These are phyloP conservation scores for Oxygymnocypris stewartii DNA, from an alignment of 2,113 vertebrate genomes.

Conservation along the genomic window DNA sequence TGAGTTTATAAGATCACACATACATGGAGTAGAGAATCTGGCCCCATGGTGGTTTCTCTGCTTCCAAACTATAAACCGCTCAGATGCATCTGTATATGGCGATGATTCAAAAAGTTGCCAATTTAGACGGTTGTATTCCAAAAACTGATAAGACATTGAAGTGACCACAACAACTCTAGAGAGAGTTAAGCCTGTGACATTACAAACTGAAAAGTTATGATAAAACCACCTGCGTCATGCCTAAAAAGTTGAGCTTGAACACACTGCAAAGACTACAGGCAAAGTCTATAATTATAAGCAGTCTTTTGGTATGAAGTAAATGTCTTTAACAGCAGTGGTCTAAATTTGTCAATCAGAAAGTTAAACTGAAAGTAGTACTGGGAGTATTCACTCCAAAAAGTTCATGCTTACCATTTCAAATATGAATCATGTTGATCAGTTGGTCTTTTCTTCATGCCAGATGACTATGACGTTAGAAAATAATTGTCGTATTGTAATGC, in stretches of 20 bases:
- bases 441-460: not conserved
- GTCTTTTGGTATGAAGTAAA: not conserved
- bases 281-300: not conserved
- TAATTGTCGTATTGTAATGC: not conserved
- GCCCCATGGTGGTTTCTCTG: slow-evolving; percentile 37
- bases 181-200: not conserved
- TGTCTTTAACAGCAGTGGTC: not conserved
- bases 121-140: not conserved
- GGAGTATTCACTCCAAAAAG: not conserved
- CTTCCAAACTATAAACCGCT: not conserved
- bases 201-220: not conserved
- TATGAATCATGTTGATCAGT: not conserved
- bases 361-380: not conserved
- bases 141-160: not conserved
- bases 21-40: slow-evolving; percentile 35
- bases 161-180: slow-evolving; percentile 1
- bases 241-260: not conserved
- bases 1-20: slow-evolving; percentile 57
- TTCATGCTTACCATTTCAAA: too few species aligned
- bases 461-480: not conserved
- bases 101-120: slow-evolving; percentile 33
- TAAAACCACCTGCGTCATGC: not conserved
- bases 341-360: not conserved
- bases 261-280: not conserved
- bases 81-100: not conserved